Evolutionary conservation across 2,888 invertebrate genomes (phyloP).

Genomic region (Kuschelorhynchus macadamiae): DNA sequence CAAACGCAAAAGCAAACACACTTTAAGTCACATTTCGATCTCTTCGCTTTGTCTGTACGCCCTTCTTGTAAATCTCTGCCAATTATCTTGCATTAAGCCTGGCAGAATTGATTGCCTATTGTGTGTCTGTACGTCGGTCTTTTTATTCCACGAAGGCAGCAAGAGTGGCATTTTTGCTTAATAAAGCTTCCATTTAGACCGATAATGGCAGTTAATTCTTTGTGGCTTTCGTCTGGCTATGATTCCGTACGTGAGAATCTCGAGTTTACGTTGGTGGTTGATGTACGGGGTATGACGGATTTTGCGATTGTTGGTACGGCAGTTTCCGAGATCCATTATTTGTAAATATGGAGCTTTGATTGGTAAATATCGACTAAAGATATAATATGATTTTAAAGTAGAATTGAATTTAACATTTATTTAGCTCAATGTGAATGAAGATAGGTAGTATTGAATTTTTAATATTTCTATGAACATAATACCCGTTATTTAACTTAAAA

Average conservation of each 20-base stretch:
- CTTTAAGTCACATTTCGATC: slow-evolving; percentile 22
- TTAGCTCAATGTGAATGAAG: no score
- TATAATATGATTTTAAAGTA: no score
- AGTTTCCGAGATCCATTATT: no score
- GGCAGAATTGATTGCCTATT: slow-evolving; percentile 48
- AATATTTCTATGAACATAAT: no score
- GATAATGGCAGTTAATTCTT: slow-evolving; percentile 39
- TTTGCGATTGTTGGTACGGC: slow-evolving; percentile 37
- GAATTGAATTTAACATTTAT: no score
- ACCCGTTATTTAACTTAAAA: no score
- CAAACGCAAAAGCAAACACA: slow-evolving; percentile 13
- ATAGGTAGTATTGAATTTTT: no score
- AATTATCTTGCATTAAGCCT: slow-evolving; percentile 43
- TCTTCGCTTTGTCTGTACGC: slow-evolving; percentile 12
- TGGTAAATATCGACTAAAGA: no score
- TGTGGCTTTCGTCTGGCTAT: slow-evolving; percentile 23
- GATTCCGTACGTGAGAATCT: slow-evolving; percentile 42
- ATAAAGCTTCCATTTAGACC: slow-evolving; percentile 42
- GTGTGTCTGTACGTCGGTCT: slow-evolving; percentile 34
- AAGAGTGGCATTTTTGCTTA: slow-evolving; percentile 47
- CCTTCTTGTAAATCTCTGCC: slow-evolving; percentile 37
- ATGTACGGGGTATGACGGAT: slow-evolving; percentile 31
- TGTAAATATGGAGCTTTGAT: no score
- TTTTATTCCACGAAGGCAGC: slow-evolving; percentile 28
- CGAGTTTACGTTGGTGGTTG: slow-evolving; percentile 35